Evolutionary conservation across 2,888 invertebrate species (phyloP).

Genomic region (Andrena camellia): DNA sequence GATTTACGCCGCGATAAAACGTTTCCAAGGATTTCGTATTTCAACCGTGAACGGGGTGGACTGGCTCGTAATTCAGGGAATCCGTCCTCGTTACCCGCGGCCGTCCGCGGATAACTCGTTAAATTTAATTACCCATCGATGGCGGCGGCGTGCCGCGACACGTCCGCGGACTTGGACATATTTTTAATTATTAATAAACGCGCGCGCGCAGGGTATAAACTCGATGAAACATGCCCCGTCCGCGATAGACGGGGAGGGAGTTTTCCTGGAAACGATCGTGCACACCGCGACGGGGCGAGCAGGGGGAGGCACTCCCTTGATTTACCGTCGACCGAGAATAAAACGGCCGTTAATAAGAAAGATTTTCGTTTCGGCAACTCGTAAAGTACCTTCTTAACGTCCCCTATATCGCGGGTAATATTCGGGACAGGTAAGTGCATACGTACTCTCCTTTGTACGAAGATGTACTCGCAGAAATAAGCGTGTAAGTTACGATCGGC

Average conservation of each 20-base stretch:
- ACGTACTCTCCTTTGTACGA: conserved; percentile 51
- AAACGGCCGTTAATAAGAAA: conserved; percentile 65
- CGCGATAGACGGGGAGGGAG: background rate
- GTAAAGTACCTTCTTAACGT: conserved; percentile 70
- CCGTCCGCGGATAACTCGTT: conserved; percentile 46
- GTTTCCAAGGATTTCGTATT: conserved; percentile 37
- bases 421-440: conserved; percentile 58
- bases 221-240: conserved; percentile 32
- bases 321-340: conserved; percentile 59
- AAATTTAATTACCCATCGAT: conserved; percentile 59
- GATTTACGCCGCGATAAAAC: conserved; percentile 50
- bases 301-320: conserved; percentile 28
- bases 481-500: conserved; percentile 65
- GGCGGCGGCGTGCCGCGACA: background rate
- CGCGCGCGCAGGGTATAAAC: conserved; percentile 30
- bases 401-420: conserved; percentile 64
- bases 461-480: conserved; percentile 67
- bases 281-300: background rate
- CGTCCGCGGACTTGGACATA: background rate
- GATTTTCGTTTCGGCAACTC: conserved; percentile 63
- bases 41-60: background rate
- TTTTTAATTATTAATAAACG: conserved; percentile 52
- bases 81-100: conserved; percentile 55
- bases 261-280: conserved; percentile 60
- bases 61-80: conserved; percentile 50